A percentile compares a stretch with the other conserved stretches of the same genome.
These are phyloP conservation scores for Danio tinwini DNA, from an alignment of 2,797 vertebrate species.

Conservation along the genomic window DNA sequence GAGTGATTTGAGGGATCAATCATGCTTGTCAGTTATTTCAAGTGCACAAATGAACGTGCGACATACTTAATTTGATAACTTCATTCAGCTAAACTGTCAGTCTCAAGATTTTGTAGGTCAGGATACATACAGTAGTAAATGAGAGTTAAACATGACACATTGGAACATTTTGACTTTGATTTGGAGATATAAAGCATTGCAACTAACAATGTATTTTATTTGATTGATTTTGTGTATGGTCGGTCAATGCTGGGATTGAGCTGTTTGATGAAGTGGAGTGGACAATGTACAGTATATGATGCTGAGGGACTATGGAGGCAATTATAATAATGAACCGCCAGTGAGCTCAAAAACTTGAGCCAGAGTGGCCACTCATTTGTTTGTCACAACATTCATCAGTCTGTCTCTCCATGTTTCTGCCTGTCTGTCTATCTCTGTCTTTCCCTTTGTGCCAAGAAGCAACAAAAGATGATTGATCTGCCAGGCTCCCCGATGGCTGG, in stretches of 20 bases:
- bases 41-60: not conserved
- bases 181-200: not conserved
- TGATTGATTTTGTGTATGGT: not conserved
- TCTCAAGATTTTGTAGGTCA: not conserved
- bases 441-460: slow-evolving; percentile 40
- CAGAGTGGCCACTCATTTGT: slow-evolving; percentile 55
- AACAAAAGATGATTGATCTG: slow-evolving; percentile 58
- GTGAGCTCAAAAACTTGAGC: not conserved
- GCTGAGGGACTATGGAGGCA: not conserved
- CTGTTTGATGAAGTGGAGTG: not conserved
- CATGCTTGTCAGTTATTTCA: slow-evolving; percentile 12
- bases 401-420: slow-evolving; percentile 27
- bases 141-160: not conserved
- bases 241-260: not conserved
- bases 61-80: slow-evolving; percentile 13
- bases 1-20: slow-evolving; percentile 24
- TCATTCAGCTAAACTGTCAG: not conserved
- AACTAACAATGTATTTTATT: not conserved
- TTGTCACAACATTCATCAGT: slow-evolving; percentile 32
- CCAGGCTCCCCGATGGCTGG: slow-evolving; percentile 46
- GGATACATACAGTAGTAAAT: not conserved
- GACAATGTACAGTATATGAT: not conserved
- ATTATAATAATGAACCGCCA: not conserved
- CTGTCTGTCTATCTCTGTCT: slow-evolving; percentile 35
- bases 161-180: not conserved